phyloP scores from a whole-genome alignment of 2,888 invertebrate species.

The Lasioglossum figueresi region DNA sequence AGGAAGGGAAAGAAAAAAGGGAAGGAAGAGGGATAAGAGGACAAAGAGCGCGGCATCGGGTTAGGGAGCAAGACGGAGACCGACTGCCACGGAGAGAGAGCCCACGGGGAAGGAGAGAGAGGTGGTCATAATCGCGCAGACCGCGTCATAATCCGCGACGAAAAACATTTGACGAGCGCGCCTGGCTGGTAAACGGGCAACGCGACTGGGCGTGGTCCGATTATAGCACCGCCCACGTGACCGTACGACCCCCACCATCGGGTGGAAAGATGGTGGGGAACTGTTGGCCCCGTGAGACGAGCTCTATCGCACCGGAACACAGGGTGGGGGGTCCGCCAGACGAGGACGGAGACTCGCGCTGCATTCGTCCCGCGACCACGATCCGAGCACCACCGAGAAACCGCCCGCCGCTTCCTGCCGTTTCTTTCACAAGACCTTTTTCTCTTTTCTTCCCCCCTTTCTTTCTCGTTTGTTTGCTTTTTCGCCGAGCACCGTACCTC shows the following conservation, averaged over 20 bases:
- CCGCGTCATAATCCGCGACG: constrained; percentile 84
- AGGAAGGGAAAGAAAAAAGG: constrained; percentile 27
- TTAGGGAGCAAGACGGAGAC: constrained; percentile 15
- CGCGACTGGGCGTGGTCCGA: constrained; percentile 73
- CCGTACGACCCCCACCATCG: constrained; percentile 38
- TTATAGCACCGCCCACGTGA: constrained; percentile 71
- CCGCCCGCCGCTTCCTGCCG: constrained; percentile 42
- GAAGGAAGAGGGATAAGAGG: constrained; percentile 60
- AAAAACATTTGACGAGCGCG: constrained; percentile 83
- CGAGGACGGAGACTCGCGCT: constrained; percentile 70
- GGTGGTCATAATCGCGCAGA: constrained; percentile 83
- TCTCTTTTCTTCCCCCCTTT: not conserved
- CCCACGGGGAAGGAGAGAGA: constrained; percentile 60
- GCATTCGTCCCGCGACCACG: constrained; percentile 72
- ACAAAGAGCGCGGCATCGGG: constrained; percentile 50
- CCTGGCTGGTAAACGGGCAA: constrained; percentile 80
- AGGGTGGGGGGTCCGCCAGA: constrained; percentile 68
- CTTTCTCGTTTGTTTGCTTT: constrained; percentile 12
- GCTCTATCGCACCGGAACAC: constrained; percentile 51
- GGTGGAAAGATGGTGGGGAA: constrained; percentile 17
- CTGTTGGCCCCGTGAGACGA: constrained; percentile 46
- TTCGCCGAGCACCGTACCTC: constrained; percentile 23
- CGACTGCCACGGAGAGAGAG: constrained; percentile 22
- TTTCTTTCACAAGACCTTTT: constrained; percentile 51
- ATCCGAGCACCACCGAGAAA: constrained; percentile 66